These are phyloP conservation scores for Oscheius sp. DNA, from an alignment of 2,888 invertebrate genomes.

Conservation along the genomic window DNA sequence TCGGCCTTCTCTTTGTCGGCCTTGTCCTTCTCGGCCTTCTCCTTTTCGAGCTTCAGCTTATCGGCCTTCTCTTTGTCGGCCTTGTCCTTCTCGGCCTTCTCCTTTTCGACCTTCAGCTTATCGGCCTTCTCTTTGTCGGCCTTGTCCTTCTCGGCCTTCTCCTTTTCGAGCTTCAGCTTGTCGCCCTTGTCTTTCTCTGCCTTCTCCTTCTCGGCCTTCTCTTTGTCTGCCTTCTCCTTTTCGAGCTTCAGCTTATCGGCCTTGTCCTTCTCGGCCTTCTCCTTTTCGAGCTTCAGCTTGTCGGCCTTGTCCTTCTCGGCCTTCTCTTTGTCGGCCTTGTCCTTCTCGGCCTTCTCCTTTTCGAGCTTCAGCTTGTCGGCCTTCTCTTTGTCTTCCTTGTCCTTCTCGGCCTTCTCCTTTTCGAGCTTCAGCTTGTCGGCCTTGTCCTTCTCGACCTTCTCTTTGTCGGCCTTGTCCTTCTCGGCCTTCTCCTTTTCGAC, in stretches of 20 bases:
- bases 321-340: conserved; percentile 20
- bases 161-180: background rate
- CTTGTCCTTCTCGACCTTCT: conserved; percentile 3
- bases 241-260: conserved; percentile 5
- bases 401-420: conserved; percentile 12
- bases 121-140: conserved; percentile 4
- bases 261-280: conserved; percentile 20
- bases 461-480: conserved; percentile 5
- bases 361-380: conserved; percentile 18
- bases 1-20: conserved; percentile 24
- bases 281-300: conserved; percentile 13
- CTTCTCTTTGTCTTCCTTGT: conserved; percentile 1
- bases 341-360: conserved; percentile 24
- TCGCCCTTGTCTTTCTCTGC: conserved; percentile 6
- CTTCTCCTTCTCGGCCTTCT: background rate
- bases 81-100: conserved; percentile 7
- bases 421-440: conserved; percentile 12
- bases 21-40: conserved; percentile 19
- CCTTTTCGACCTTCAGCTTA: background rate
- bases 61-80: conserved; percentile 10
- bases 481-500: conserved; percentile 15
- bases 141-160: conserved; percentile 5
- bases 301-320: conserved; percentile 5
- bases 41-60: conserved; percentile 14
- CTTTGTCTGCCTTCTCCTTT: conserved; percentile 15